Percentiles rank a stretch among this genome's conserved stretches.
Conservation (phyloP, 2,797 vertebrate genomes). For the Ctenosaura bakeri region DNA sequence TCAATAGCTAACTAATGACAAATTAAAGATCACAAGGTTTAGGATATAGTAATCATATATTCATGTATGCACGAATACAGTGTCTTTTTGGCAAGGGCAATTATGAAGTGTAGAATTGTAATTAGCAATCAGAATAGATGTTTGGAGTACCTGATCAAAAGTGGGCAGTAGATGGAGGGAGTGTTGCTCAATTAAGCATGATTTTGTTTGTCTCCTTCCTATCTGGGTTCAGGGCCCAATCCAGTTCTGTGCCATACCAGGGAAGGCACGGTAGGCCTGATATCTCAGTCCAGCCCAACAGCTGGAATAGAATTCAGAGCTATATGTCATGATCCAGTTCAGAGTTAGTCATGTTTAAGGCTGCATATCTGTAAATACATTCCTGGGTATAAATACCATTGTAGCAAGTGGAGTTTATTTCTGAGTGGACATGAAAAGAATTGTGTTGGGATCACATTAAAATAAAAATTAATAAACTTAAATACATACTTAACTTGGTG, state of each 20-base stretch:
- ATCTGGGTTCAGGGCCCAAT: too few relatives aligned
- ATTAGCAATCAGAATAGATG: slow-evolving; percentile 49
- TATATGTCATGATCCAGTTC: not conserved
- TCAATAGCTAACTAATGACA: slow-evolving; percentile 50
- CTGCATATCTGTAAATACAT: not conserved
- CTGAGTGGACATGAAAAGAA: not conserved
- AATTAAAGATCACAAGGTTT: slow-evolving; percentile 49
- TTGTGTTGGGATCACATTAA: not conserved
- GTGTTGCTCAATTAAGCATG: slow-evolving; percentile 20
- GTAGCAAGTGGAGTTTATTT: not conserved
- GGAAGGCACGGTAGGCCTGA: too few relatives aligned
- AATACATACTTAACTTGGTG: not conserved
- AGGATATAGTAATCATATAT: slow-evolving; percentile 42
- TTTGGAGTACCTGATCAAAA: slow-evolving; percentile 48
- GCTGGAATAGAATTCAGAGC: not conserved
- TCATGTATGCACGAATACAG: slow-evolving; percentile 38
- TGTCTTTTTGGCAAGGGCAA: slow-evolving; percentile 51
- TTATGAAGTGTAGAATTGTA: slow-evolving; percentile 40
- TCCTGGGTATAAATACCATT: not conserved
- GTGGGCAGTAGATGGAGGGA: not conserved
- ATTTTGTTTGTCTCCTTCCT: not conserved
- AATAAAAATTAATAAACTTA: not conserved
- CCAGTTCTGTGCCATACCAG: too few relatives aligned
- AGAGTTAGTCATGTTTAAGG: not conserved
- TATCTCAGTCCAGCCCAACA: too few relatives aligned